Conservation (phyloP, 2,113 vertebrate species). For the Columba janthina region DNA sequence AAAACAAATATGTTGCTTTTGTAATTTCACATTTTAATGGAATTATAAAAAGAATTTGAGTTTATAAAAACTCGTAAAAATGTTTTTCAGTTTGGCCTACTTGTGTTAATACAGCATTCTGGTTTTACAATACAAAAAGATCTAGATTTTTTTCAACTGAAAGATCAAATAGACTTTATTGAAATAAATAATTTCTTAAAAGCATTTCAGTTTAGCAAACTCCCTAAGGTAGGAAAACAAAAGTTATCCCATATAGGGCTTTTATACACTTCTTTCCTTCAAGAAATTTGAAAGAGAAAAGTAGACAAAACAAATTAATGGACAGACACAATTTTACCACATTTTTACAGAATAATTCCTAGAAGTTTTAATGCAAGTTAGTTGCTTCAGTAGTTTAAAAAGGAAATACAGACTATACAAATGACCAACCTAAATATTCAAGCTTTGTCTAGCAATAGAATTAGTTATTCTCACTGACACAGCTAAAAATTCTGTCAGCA, state of each 20-base stretch:
- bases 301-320: neutral
- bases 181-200: neutral
- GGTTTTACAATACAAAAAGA: neutral
- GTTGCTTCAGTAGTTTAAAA: neutral
- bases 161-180: neutral
- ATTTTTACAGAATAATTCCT: neutral
- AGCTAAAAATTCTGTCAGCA: neutral
- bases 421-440: neutral
- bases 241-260: neutral
- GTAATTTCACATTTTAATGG: neutral
- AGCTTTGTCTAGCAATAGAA: neutral
- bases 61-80: neutral
- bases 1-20: neutral
- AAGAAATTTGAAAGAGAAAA: neutral
- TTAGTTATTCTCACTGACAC: neutral
- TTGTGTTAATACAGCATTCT: neutral
- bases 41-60: neutral
- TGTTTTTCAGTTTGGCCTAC: neutral
- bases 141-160: neutral
- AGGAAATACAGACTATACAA: neutral
- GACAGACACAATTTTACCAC: neutral
- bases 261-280: neutral
- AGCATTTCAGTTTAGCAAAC: neutral
- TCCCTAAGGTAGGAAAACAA: neutral
- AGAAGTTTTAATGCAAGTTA: neutral